Evolutionary conservation across 2,797 vertebrate genomes (phyloP), one percentile per base, ranked within the genome.

Genomic region (Ceryle rudis): DNA sequence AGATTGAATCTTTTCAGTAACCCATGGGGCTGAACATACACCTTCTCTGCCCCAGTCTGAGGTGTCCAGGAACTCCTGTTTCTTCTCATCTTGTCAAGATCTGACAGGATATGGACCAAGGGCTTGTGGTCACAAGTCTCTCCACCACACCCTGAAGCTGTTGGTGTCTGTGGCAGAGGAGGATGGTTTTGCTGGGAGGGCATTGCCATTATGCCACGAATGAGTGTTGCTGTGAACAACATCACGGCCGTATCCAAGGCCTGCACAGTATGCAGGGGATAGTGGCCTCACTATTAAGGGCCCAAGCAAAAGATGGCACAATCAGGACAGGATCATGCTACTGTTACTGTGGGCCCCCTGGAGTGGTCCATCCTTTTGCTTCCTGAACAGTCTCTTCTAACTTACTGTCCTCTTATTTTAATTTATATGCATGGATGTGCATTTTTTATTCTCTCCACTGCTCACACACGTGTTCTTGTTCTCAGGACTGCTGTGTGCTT

Each of bases 221-320:
- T 0, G 1, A 65, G 18, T 9, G 22, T 33, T 83, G 52, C 57
- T 57, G 54, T 1, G 1, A 14, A 33, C 16, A 81, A 33, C 29
- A 46, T 51, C n/a, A 70, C 14, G 25, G 65, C 7, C 11, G 17
- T 35, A 31, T 70, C 23, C 21, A 29, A 60, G 67, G 20, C 37
- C 37, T 46, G 33, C 16, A 31, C 0, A 0, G 33, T 14, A 8
- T 82, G 31, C 60, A 54, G 52, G 25, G 37, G 9, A 8, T 2
- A 25, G 35, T 1, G 1, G 25, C 37, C 20, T 64, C 28, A 17
- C 26, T 71, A 39, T n/a, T 6, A 33, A 31, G 11, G n/a, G 9
- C 19, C 49, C 57, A 74, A 23, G 49, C 41, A 78, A 49, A 47
- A 65, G 37, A 10, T 44, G 55, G 21, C 26, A 58, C 25, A 86